Base-by-base conservation (phyloP, 2,888 invertebrate species). In the Tinea pellionella region DNA sequence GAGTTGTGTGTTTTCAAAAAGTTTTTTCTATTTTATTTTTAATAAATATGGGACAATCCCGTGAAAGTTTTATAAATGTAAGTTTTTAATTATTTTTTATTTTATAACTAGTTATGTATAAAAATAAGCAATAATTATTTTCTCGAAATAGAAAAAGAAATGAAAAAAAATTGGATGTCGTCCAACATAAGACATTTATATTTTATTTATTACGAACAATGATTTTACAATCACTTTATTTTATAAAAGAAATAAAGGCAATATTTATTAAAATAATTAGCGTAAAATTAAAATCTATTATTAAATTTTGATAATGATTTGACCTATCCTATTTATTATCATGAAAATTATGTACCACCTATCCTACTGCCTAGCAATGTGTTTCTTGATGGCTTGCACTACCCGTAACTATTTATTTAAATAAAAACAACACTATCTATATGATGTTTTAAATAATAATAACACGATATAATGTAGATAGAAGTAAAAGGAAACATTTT, bases 11-110 rank as follows among this genome's bases (percentile, higher is more conserved):
- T 64, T 64, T 65, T 64, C 66, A 64, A 61, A 37, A 61, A 62
- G 61, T 60, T 65, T 63, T 63, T 62, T 62, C 63, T 63, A 62
- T 56, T 60, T 62, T 63, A 66, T 67, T 65, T 74, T 68, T 61
- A 29, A 41, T 30, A 59, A 18, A 68, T 77, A 67, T 66, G 68
- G 63, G 57, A 62, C 63, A 53, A 61, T 63, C 51, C 63, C 66
- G 61, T 68, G 32, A 12, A 32, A 9, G 65, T 62, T 65, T 73
- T 60, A 62, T 71, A 24, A 75, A 78, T 62, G 78, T 78, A 59
- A 78, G 78, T 78, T 65, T 63, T 60, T 47, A 58, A 47, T 16
- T 4, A 6, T 55, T 55, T 19, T 55, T 55, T 51, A 51, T 15
- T 51, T 15, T 51, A 8, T 18, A 51, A 13, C 3, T 51, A 16